Percentiles rank a stretch among this genome's conserved stretches.
Conservation (phyloP, 2,113 vertebrate genomes). For the Pelecanus crispus region DNA sequence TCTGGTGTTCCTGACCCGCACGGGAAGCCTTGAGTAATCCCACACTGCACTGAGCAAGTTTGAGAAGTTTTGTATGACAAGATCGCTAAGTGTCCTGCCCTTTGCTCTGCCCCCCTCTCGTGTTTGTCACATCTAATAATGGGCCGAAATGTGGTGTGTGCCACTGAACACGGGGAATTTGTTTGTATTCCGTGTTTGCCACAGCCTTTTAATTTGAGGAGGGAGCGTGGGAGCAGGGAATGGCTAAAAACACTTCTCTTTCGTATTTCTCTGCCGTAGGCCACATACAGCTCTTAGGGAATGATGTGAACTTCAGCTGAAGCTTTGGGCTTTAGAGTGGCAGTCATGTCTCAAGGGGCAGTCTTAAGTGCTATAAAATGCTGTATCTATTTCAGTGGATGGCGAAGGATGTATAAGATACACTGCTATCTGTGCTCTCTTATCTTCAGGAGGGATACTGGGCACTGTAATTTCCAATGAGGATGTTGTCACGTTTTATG, state of each 20-base stretch:
- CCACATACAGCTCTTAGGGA: background rate
- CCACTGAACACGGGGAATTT: constrained; percentile 59
- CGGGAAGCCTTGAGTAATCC: constrained; percentile 43
- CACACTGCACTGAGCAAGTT: constrained; percentile 39
- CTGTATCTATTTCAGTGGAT: background rate
- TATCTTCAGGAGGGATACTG: background rate
- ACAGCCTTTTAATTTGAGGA: constrained; percentile 57
- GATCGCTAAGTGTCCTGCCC: constrained; percentile 37
- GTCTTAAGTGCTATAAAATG: background rate
- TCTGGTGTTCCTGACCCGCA: background rate
- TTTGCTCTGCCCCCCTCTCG: constrained; percentile 63
- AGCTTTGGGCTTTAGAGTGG: background rate
- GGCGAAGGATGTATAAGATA: background rate
- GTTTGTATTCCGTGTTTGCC: constrained; percentile 29
- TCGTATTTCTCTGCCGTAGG: background rate
- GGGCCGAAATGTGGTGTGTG: constrained; percentile 49
- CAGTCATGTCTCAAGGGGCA: background rate
- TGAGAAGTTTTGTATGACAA: constrained; percentile 61
- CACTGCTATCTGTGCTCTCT: background rate
- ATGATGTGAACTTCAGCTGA: background rate
- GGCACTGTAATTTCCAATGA: background rate
- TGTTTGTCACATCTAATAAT: constrained; percentile 67
- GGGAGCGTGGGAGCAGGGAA: constrained; percentile 47
- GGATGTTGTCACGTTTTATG: background rate
- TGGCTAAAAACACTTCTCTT: background rate